Evolutionary conservation across 2,888 invertebrate species (phyloP), one percentile per base, ranked within the genome.

Genomic region (Caradrina kadenii): DNA sequence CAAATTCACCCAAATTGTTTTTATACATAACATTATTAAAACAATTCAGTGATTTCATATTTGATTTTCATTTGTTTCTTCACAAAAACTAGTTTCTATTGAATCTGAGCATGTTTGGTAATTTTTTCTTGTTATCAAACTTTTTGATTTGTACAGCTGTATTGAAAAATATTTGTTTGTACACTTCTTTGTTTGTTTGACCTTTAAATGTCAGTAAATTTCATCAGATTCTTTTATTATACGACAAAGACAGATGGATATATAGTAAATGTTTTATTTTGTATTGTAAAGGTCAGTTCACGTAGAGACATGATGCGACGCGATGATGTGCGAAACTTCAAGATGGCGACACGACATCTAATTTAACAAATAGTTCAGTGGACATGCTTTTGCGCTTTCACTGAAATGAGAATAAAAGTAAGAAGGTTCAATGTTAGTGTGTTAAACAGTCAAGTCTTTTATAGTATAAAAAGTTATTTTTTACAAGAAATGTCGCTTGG

Each of bases 61-160:
- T 21, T 42, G 42, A 17, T 26, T 72, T 59, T 11, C 35, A 35
- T 72, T 39, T 73, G 26, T 31, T 68, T 73, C 26, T 22, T 19
- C 15, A 49, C 15, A 73, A 39, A 62, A 49, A 21, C 21, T 62
- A 42, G 63, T 73, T 63, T 73, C n/a, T n/a, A 63, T 50, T 50
- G 21, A 63, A 42, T 50, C 7, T 42, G 21, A 21, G 8, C 26
- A 15, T 8, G 49, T 63, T 63, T 22, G 8, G 3, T 39, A 26
- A 5, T 56, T 52, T 39, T 69, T 69, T 42, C 39, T 42, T 62
- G 42, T 50, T 19, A 63, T 10, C 50, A 73, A 73, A 73, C 50
- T n/a, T 73, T 63, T 22, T 50, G 31, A 50, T 50, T 63, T 63
- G 6, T 19, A 8, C 21, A 15, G 15, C 8, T 21, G 15, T 62